Conservation (phyloP, 2,113 vertebrate genomes). For the Rhinichthys klamathensis region DNA sequence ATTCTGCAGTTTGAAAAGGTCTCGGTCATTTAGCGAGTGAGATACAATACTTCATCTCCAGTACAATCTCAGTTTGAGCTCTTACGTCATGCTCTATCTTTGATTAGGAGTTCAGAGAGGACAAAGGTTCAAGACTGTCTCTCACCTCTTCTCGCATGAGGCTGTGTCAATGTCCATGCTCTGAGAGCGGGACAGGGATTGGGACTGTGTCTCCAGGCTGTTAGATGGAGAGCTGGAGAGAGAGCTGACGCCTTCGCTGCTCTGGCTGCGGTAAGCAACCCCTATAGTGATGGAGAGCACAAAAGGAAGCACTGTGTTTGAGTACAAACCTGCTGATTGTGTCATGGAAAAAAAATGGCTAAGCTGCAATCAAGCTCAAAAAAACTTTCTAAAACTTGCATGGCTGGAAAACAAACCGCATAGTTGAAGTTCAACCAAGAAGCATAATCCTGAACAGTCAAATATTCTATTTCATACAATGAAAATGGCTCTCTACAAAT, state of each 20-base stretch:
- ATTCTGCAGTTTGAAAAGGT: not conserved
- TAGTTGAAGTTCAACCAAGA: not conserved
- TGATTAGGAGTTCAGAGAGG: not conserved
- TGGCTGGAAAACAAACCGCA: not conserved
- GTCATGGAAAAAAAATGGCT: not conserved
- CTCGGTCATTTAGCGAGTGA: not conserved
- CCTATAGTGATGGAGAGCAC: slow-evolving; percentile 70
- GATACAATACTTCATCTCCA: slow-evolving; percentile 11
- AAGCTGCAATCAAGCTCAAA: slow-evolving; percentile 1
- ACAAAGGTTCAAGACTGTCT: slow-evolving; percentile 43
- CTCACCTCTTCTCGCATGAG: slow-evolving; percentile 98
- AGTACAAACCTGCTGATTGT: not conserved
- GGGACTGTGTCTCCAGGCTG: slow-evolving; percentile 97
- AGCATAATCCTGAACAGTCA: not conserved
- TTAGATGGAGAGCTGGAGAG: slow-evolving; percentile 99
- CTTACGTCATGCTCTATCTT: not conserved
- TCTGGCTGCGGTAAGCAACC: slow-evolving; percentile 95
- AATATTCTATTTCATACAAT: not conserved
- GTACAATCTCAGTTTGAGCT: not conserved
- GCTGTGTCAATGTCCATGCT: slow-evolving; percentile 99
- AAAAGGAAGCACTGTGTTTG: not conserved
- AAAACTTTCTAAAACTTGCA: not conserved
- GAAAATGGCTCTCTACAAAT: not conserved
- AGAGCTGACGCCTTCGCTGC: slow-evolving; percentile 98
- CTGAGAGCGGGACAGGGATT: slow-evolving; percentile 96